phyloP scores from a whole-genome alignment of 2,113 vertebrate species.

The Halichoerus grypus region DNA sequence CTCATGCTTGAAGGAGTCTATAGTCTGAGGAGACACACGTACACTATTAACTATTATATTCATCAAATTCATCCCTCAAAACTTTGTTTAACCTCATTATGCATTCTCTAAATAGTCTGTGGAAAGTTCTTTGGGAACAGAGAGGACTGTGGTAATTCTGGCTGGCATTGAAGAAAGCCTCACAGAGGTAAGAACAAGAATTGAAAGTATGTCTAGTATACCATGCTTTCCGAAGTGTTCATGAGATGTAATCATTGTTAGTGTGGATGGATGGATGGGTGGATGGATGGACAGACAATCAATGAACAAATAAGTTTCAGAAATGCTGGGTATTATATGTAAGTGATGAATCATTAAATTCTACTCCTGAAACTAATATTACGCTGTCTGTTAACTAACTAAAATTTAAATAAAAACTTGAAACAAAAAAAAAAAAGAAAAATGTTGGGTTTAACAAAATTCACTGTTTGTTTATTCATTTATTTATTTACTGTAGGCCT shows the following conservation, averaged over 20 bases:
- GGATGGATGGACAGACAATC: neutral
- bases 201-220: neutral
- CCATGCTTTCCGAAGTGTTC: neutral
- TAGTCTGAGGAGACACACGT: neutral
- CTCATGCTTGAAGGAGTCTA: neutral
- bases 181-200: neutral
- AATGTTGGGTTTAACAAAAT: neutral
- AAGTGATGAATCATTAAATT: neutral
- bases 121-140: neutral
- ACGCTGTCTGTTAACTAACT: neutral
- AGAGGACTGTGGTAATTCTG: neutral
- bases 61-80: neutral
- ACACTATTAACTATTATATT: neutral
- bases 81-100: conserved; percentile 32
- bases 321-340: neutral
- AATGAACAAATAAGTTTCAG: neutral
- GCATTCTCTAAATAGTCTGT: neutral
- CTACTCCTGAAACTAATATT: neutral
- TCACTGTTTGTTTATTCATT: neutral
- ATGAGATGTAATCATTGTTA: neutral
- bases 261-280: neutral
- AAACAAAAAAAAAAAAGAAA: neutral
- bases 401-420: neutral
- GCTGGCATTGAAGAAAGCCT: neutral
- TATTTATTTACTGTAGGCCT: neutral